These are phyloP conservation scores for Pandemis cinnamomeana DNA, from an alignment of 2,888 invertebrate species.

Conservation along the genomic window DNA sequence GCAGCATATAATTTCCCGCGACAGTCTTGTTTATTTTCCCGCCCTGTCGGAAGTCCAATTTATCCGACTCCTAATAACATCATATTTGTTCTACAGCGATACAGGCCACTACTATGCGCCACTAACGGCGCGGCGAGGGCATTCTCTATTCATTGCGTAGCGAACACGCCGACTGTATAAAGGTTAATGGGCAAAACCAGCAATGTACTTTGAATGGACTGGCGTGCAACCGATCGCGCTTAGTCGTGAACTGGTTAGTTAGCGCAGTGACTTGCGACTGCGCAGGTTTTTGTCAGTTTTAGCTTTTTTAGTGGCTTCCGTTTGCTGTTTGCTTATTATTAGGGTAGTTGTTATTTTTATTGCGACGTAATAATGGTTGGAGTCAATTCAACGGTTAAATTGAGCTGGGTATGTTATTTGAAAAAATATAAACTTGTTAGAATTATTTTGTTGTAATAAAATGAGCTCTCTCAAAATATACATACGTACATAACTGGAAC, in stretches of 20 bases:
- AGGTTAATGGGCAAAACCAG: not conserved
- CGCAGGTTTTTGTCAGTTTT: constrained; percentile 44
- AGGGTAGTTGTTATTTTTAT: constrained; percentile 45
- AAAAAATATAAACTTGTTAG: not conserved
- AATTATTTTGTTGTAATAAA: not conserved
- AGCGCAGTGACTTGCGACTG: constrained; percentile 58
- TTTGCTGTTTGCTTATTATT: constrained; percentile 49
- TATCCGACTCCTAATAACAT: constrained; percentile 56
- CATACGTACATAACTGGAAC: not conserved
- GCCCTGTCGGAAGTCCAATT: constrained; percentile 65
- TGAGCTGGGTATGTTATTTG: not conserved
- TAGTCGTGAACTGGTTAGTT: constrained; percentile 48
- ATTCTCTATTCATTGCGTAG: not conserved
- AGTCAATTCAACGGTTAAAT: constrained; percentile 13
- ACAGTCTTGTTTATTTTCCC: constrained; percentile 69
- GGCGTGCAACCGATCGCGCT: not conserved
- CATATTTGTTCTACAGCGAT: constrained; percentile 65
- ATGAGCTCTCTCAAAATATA: not conserved
- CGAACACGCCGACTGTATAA: too few species aligned
- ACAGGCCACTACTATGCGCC: constrained; percentile 3
- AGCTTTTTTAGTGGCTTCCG: constrained; percentile 49
- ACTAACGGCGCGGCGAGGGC: not conserved
- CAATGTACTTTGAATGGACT: not conserved
- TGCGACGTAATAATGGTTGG: constrained; percentile 31
- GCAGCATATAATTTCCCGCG: constrained; percentile 56